Base-by-base conservation (phyloP, 1,140 invertebrate species). In the Achatina immaculata region DNA sequence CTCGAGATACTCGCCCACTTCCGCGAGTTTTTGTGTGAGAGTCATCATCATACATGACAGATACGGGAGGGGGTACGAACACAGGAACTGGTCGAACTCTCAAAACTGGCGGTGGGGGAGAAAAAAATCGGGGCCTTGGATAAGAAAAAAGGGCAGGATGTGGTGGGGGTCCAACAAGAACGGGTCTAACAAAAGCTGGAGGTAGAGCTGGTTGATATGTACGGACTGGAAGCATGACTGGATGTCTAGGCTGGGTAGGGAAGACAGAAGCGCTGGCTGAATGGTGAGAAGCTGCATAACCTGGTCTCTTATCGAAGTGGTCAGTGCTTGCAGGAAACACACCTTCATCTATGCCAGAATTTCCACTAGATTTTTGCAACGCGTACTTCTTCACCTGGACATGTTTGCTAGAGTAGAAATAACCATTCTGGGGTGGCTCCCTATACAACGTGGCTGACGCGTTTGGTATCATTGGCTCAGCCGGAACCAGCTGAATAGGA, bases 391-490 rank as follows among this genome's bases (percentile, higher is more conserved):
- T 89, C 28, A 87, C 86, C 58, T 86, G 84, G 0, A 85, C 72
- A 11, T 83, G 82, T 34, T 78, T 80, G 9, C 83, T 85, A 58
- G 83, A 85, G 84, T 89, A 89, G 83, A 89, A 89, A 66, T 89
- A 89, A n/a, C 88, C 88, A 21, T 85, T 84, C 24, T 83, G 51
- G 0, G 88, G 87, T 3, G 86, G 86, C 2, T 85, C 73, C 11
- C 86, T 87, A 62, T 82, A 87, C 72, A 88, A 89, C 55, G 88
- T 87, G 0, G 85, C 87, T 0, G 87, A 83, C 9, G 71, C 68
- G 43, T 74, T 81, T 31, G 43, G 66, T 14, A 62, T 51, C 34
- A 71, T 79, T 34, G 72, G 55, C 1, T 68, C 65, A 24, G 68
- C 82, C 2, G 79, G 76, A 14, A 66, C 34, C 43, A 55, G 74